Conservation (phyloP, 2,113 vertebrate genomes). For the Chloebia gouldiae region DNA sequence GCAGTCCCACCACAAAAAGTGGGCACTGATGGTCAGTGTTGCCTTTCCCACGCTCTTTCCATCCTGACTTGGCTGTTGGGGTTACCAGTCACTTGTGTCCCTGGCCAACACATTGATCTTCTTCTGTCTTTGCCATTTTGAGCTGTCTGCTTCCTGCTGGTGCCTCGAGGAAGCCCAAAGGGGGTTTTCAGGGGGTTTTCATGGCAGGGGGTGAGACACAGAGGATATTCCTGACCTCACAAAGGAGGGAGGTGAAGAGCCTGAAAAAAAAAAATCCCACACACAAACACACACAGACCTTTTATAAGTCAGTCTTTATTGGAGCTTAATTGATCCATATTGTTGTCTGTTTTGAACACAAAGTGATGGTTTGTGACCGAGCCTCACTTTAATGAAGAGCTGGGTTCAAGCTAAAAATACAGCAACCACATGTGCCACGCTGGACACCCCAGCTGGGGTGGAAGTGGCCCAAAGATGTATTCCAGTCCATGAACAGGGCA, state of each 20-base stretch:
- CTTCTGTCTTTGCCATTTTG: not conserved
- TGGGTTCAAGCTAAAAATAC: conserved; percentile 68
- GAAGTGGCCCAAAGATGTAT: conserved; percentile 49
- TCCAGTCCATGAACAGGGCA: conserved; percentile 71
- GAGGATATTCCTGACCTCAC: not conserved
- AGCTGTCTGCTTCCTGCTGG: conserved; percentile 32
- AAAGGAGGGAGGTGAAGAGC: not conserved
- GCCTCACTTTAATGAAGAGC: conserved; percentile 8
- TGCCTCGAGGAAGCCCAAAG: not conserved
- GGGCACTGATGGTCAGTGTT: not conserved
- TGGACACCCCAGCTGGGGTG: conserved; percentile 70
- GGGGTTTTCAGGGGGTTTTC: not conserved
- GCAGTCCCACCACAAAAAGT: not conserved
- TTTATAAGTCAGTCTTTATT: not conserved
- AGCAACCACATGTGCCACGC: not conserved
- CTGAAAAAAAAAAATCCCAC: not conserved
- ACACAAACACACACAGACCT: not conserved
- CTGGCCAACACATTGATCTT: not conserved
- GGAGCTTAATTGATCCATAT: conserved; percentile 3
- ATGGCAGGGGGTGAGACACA: not conserved
- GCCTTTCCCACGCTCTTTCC: not conserved
- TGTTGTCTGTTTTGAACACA: conserved; percentile 60
- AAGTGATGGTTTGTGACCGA: conserved; percentile 52
- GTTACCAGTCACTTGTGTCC: not conserved
- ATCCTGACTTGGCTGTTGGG: not conserved